phyloP scores from a whole-genome alignment of 2,113 vertebrate species.

The Sminthopsis crassicaudata region DNA sequence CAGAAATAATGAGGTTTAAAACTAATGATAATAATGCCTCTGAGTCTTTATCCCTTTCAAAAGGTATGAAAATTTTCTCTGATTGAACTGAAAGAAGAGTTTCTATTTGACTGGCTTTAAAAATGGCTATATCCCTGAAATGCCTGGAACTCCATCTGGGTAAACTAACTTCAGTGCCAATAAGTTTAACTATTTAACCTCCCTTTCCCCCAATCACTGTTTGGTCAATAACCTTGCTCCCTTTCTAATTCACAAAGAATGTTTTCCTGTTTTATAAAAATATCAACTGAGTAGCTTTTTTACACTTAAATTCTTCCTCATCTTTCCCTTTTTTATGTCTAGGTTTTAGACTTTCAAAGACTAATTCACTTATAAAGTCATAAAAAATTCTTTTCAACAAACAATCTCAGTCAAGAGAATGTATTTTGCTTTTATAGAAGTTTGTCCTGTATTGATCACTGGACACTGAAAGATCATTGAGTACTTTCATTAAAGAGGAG shows the following conservation, averaged over 20 bases:
- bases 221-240: not conserved
- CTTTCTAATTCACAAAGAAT: not conserved
- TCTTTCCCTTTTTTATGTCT: not conserved
- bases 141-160: not conserved
- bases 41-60: not conserved
- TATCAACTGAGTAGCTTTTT: not conserved
- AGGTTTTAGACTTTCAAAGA: not conserved
- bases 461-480: not conserved
- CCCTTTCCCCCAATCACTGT: not conserved
- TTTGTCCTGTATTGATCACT: not conserved
- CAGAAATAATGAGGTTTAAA: not conserved
- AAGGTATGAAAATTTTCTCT: not conserved
- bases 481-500: not conserved
- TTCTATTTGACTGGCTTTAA: not conserved
- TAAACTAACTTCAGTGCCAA: not conserved
- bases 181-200: not conserved
- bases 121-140: not conserved
- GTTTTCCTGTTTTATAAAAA: not conserved
- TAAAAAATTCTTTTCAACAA: not conserved
- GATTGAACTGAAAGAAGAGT: not conserved
- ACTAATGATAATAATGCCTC: not conserved
- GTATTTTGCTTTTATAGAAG: not conserved
- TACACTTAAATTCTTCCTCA: not conserved
- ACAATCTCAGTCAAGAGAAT: not conserved
- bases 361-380: not conserved